Base-by-base conservation (phyloP, 2,888 invertebrate species). In the Zygaena filipendulae region DNA sequence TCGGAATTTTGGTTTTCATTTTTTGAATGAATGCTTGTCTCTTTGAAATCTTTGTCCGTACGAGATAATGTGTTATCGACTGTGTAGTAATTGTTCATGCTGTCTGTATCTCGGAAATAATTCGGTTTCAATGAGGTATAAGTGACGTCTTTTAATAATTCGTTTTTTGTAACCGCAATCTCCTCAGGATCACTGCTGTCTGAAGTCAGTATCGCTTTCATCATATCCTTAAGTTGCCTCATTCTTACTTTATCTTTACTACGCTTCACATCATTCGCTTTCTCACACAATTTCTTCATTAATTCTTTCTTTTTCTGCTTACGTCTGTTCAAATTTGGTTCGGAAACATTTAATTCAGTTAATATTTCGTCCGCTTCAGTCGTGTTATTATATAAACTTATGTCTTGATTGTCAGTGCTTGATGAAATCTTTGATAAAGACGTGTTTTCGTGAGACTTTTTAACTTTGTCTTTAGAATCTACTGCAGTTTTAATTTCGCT, bases 131-230 rank as follows among this genome's bases (percentile, higher is more conserved):
- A 38, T 2, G 59, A 55, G n/a, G 45, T 44, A 11, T 49, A 54
- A 2, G 53, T 57, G 0, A 57, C 35, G 29, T 64, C 56, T 31
- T 54, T 53, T 2, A 43, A 35, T 21, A 61, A 30, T 29, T 58
- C 49, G 11, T 48, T 59, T 3, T 41, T 40, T 1, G 35, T 40
- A 1, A 39, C 32, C 2, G 41, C 40, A 1, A 40, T 29, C 2
- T 59, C 51, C 1, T 57, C 59, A 8, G 45, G 44, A 1, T 50
- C 57, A 24, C 59, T 61, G 20, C 57, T 66, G 21, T 67, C 63
- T 2, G 59, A 60, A 7, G 60, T 62, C 2, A 70, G 35, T 33
- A 69, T 56, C 2, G 57, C 42, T 32, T 59, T 58, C 3, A 71
- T 39, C 43, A 59, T 53, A 16, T 62, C 46, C 13, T 43, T 41